Percentiles rank a stretch among this genome's conserved stretches.
phyloP scores from a whole-genome alignment of 2,888 invertebrate species.

The Catocala fraxini region DNA sequence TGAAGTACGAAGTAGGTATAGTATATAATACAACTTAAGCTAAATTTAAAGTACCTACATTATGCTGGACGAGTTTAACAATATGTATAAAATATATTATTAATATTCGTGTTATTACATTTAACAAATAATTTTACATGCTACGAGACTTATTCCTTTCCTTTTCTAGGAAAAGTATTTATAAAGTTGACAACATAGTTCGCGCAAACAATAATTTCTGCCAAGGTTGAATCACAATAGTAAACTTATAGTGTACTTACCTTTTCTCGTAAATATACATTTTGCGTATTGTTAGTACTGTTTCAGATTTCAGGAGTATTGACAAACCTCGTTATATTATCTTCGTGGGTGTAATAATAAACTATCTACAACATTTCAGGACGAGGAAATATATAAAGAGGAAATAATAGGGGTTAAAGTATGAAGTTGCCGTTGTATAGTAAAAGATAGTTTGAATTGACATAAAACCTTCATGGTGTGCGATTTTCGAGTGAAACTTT shows the following conservation, averaged over 20 bases:
- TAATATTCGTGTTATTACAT: neutral
- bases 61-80: too few species aligned
- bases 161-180: neutral
- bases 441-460: too few species aligned
- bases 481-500: too few species aligned
- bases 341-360: slow-evolving; percentile 24
- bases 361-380: too few species aligned
- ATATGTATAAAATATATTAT: neutral
- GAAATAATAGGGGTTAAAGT: too few species aligned
- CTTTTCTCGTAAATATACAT: slow-evolving; percentile 24
- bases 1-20: too few species aligned
- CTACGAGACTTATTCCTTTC: neutral
- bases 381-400: too few species aligned
- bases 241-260: slow-evolving; percentile 12
- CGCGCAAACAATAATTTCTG: slow-evolving; percentile 21
- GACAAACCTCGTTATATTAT: slow-evolving; percentile 22
- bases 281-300: slow-evolving; percentile 10
- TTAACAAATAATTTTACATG: too few species aligned
- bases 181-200: slow-evolving; percentile 7
- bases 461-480: too few species aligned
- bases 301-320: slow-evolving; percentile 31
- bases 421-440: too few species aligned
- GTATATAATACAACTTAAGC: too few species aligned
- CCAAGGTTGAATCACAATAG: slow-evolving; percentile 29
- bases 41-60: too few species aligned